These are phyloP conservation scores for Cheilosia pagana DNA, from an alignment of 2,888 invertebrate genomes.

Conservation along the genomic window DNA sequence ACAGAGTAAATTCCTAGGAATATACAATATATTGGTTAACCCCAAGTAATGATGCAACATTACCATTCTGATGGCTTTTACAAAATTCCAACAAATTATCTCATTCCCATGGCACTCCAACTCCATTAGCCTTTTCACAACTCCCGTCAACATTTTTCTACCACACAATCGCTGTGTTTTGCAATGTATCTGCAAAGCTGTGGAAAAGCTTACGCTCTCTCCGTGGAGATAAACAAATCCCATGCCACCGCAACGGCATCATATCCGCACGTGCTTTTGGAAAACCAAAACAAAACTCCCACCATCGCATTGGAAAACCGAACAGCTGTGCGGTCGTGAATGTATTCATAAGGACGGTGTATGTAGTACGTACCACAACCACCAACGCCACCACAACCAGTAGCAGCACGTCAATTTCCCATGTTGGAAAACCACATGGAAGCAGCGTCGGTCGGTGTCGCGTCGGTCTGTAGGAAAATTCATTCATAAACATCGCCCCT, in stretches of 20 bases:
- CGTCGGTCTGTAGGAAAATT: slow-evolving; percentile 53
- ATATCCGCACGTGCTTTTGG: slow-evolving; percentile 58
- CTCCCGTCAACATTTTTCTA: not conserved
- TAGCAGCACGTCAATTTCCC: slow-evolving; percentile 43
- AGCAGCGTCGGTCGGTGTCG: not conserved
- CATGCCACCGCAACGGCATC: slow-evolving; percentile 9
- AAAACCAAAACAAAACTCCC: slow-evolving; percentile 55
- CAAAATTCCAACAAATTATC: too few species aligned
- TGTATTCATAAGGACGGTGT: slow-evolving; percentile 6
- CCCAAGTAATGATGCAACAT: too few species aligned
- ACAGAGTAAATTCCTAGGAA: too few species aligned
- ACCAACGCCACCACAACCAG: slow-evolving; percentile 9
- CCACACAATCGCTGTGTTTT: not conserved
- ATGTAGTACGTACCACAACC: slow-evolving; percentile 44
- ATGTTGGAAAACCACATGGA: slow-evolving; percentile 68
- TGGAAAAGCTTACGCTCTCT: slow-evolving; percentile 27
- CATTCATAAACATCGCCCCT: slow-evolving; percentile 67
- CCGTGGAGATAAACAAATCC: slow-evolving; percentile 52
- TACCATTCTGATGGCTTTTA: too few species aligned
- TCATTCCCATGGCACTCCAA: too few species aligned
- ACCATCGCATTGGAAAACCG: slow-evolving; percentile 49
- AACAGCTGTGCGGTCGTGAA: slow-evolving; percentile 36
- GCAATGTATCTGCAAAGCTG: not conserved
- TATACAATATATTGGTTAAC: too few species aligned
- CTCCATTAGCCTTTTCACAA: not conserved